A percentile compares a stretch with the other conserved stretches of the same genome.
These are phyloP conservation scores for Brachionus manjavacas DNA, from an alignment of 1,140 invertebrate genomes.

Conservation along the genomic window DNA sequence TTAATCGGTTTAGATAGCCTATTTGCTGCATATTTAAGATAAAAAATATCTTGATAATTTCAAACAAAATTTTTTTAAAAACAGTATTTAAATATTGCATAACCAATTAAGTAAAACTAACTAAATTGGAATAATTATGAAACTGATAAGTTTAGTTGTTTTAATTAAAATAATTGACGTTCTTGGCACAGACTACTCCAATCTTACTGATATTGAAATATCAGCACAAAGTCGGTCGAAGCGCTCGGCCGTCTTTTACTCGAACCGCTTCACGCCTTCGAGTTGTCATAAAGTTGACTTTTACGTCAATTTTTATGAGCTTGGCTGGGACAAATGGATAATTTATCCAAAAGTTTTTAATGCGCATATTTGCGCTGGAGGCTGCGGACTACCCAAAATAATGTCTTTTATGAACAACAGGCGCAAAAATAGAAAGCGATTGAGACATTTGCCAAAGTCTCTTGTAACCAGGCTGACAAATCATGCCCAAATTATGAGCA, in stretches of 20 bases:
- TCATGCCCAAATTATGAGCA: constrained; percentile 42
- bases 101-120: neutral
- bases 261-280: neutral
- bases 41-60: neutral
- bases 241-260: neutral
- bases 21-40: neutral
- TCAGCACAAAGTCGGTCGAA: neutral
- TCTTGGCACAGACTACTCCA: neutral
- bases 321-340: constrained; percentile 42
- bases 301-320: constrained; percentile 35
- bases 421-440: neutral
- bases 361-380: constrained; percentile 7
- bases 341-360: constrained; percentile 42
- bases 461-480: constrained; percentile 6
- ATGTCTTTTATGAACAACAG: neutral
- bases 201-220: neutral
- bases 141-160: neutral
- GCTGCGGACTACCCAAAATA: neutral
- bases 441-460: neutral
- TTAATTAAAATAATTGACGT: neutral
- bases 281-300: constrained; percentile 7
- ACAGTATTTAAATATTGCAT: neutral
- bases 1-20: neutral
- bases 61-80: neutral
- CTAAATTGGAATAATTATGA: neutral